Conservation (phyloP, 2,888 invertebrate species). For the Eristalis pertinax region DNA sequence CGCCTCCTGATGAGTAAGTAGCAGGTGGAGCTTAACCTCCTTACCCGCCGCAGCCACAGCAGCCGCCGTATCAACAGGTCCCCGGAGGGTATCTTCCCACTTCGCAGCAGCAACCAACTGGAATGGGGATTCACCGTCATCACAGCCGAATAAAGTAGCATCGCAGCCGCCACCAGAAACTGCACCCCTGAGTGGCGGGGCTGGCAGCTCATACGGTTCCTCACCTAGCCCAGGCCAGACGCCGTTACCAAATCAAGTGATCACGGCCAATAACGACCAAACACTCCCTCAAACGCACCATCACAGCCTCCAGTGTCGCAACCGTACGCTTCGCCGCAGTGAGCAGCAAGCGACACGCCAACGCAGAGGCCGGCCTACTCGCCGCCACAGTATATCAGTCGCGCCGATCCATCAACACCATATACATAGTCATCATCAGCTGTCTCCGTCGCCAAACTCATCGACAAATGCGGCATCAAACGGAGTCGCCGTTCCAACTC, state of each 20-base stretch:
- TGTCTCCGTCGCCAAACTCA: conserved; percentile 80
- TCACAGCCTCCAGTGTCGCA: conserved; percentile 67
- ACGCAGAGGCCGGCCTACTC: conserved; percentile 79
- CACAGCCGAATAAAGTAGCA: conserved; percentile 67
- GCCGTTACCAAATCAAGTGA: conserved; percentile 75
- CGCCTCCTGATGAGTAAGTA: conserved; percentile 81
- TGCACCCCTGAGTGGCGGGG: conserved; percentile 75
- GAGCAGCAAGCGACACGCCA: conserved; percentile 78
- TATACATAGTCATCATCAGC: conserved; percentile 78
- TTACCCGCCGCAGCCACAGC: conserved; percentile 81
- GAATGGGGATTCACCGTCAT: conserved; percentile 74
- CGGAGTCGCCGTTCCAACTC: conserved; percentile 80
- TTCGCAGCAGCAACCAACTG: conserved; percentile 77
- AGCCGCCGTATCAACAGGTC: conserved; percentile 81
- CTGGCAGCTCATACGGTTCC: conserved; percentile 81
- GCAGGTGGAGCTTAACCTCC: conserved; percentile 78
- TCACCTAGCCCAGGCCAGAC: conserved; percentile 83
- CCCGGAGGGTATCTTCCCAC: conserved; percentile 79
- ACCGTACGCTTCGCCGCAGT: conserved; percentile 73
- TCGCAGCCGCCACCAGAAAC: conserved; percentile 73
- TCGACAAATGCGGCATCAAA: conserved; percentile 76
- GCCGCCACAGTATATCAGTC: conserved; percentile 76
- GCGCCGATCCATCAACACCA: conserved; percentile 75
- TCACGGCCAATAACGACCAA: conserved; percentile 72
- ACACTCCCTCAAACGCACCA: conserved; percentile 62